These are phyloP conservation scores for Erythrolamprus reginae DNA, from an alignment of 2,113 vertebrate species.

Conservation along the genomic window DNA sequence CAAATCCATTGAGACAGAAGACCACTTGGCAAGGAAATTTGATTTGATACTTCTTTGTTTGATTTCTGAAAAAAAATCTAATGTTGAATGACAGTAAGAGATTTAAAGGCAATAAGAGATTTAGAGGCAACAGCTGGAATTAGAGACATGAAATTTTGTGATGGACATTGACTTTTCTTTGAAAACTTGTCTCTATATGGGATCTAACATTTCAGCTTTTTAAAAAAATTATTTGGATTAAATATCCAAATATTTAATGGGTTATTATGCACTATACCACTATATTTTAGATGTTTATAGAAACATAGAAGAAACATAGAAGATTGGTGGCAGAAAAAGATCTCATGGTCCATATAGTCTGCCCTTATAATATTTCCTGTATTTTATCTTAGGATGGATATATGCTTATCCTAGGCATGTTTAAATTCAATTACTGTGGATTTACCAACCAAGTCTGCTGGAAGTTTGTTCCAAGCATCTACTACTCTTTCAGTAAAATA, in stretches of 20 bases:
- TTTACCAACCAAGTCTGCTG: no score
- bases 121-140: not conserved
- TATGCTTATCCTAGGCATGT: no score
- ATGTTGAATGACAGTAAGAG: not conserved
- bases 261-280: not conserved
- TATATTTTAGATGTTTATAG: not conserved
- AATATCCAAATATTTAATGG: no score
- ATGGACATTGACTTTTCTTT: not conserved
- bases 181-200: not conserved
- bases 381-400: no score
- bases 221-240: not conserved
- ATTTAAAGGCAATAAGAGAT: not conserved
- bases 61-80: not conserved
- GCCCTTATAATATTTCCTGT: no score
- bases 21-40: not conserved
- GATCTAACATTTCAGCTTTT: rapidly evolving
- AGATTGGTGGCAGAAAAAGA: no score
- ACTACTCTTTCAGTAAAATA: no score
- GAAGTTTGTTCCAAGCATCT: no score
- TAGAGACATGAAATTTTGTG: constrained; percentile 1
- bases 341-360: no score
- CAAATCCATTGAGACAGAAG: not conserved
- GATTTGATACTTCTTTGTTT: not conserved
- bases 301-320: no score
- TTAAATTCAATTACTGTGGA: no score